phyloP scores from a whole-genome alignment of 2,113 vertebrate genomes.

The Triplophysa dalaica region DNA sequence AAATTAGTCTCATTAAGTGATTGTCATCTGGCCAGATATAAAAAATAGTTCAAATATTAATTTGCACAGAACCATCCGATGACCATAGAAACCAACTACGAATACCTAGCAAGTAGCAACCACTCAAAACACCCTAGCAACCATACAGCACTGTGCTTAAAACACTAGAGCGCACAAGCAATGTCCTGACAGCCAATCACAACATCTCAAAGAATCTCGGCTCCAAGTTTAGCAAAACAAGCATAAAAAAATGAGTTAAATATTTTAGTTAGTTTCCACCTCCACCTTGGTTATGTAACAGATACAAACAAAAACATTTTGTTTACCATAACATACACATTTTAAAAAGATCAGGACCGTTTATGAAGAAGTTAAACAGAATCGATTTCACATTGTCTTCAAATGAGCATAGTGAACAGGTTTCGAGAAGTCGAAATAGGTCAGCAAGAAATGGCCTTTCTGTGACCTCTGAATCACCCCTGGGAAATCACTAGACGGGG shows the following conservation, averaged over 20 bases:
- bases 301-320: no score
- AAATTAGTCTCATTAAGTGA: no score
- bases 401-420: slow-evolving; percentile 25
- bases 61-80: no score
- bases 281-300: no score
- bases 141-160: no score
- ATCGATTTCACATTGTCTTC: background rate
- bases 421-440: slow-evolving; percentile 29
- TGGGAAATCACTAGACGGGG: slow-evolving; percentile 40
- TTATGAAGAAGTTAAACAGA: background rate
- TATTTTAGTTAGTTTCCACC: no score
- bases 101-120: no score
- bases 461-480: slow-evolving; percentile 52
- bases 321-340: no score
- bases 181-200: background rate
- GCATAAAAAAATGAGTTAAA: background rate
- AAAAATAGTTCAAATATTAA: background rate
- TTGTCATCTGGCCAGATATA: background rate
- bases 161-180: background rate
- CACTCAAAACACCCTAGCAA: no score
- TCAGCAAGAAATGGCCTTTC: slow-evolving; percentile 48
- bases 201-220: background rate
- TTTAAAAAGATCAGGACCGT: background rate
- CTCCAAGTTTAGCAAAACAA: background rate
- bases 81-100: no score